A percentile compares a stretch with the other conserved stretches of the same genome.
These are phyloP conservation scores for Carapus acus DNA, from an alignment of 2,797 vertebrate species.

Conservation along the genomic window DNA sequence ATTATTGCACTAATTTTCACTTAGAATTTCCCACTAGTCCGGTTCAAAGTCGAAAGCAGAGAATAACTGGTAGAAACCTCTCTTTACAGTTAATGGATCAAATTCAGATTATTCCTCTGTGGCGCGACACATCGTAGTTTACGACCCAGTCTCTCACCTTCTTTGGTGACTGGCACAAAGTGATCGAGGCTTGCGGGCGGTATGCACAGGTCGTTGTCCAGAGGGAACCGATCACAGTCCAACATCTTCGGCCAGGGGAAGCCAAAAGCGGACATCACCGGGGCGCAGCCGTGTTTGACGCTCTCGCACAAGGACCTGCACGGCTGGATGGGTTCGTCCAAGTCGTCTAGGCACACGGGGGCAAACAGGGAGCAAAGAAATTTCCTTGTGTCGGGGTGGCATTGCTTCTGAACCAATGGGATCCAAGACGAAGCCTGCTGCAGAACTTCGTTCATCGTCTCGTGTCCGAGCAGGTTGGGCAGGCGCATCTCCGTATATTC, in stretches of 20 bases:
- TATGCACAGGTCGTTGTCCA: conserved; percentile 94
- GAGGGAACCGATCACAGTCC: conserved; percentile 87
- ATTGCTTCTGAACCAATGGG: conserved; percentile 93
- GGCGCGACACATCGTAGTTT: too few species aligned
- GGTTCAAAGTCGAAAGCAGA: too few species aligned
- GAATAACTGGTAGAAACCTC: too few species aligned
- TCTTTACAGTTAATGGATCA: too few species aligned
- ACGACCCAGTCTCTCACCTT: conserved; percentile 72
- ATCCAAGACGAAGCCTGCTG: conserved; percentile 97
- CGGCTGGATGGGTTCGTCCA: conserved; percentile 93
- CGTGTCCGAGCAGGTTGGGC: conserved; percentile 95
- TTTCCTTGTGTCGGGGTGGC: conserved; percentile 92
- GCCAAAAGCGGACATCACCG: conserved; percentile 95
- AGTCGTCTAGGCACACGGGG: conserved; percentile 90
- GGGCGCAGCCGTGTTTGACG: conserved; percentile 87
- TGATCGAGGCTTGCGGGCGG: conserved; percentile 81
- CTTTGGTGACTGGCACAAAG: conserved; percentile 77
- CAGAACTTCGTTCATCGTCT: conserved; percentile 92
- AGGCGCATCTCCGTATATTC: conserved; percentile 95
- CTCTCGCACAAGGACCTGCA: conserved; percentile 91
- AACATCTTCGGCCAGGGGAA: conserved; percentile 98
- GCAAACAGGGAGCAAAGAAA: conserved; percentile 98
- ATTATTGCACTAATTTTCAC: too few species aligned
- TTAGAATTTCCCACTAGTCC: too few species aligned
- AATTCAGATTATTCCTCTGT: too few species aligned